Evolutionary conservation across 2,888 invertebrate species (phyloP).

Genomic region (Coecobrya sp.): DNA sequence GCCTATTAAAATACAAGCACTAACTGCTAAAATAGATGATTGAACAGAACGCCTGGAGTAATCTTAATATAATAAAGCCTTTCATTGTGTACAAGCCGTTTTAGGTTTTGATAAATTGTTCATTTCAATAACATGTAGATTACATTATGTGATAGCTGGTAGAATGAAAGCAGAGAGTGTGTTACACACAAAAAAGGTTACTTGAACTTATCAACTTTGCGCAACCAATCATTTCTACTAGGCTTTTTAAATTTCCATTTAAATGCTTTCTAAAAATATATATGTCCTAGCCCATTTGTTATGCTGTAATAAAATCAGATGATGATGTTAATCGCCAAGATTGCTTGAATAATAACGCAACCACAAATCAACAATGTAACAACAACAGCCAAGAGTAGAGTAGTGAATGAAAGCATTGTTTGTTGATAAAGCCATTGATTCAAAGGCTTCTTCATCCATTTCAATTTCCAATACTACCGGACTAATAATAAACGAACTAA

Average conservation of each 20-base stretch:
- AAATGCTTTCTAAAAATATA: neutral
- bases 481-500: neutral
- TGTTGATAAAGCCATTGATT: neutral
- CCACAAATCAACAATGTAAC: too few species aligned
- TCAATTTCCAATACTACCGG: neutral
- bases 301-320: neutral
- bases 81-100: neutral
- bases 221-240: neutral
- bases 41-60: constrained; percentile 8
- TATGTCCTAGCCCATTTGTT: neutral
- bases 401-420: neutral
- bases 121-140: neutral
- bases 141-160: neutral
- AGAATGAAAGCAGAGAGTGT: neutral
- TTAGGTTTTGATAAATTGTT: neutral
- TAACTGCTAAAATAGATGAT: constrained; percentile 25
- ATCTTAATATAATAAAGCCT: neutral
- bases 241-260: neutral
- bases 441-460: neutral
- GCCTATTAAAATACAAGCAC: neutral
- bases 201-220: neutral
- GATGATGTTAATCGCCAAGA: neutral
- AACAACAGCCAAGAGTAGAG: neutral
- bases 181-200: neutral
- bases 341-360: neutral